Evolutionary conservation across 2,797 vertebrate species (phyloP).

Genomic region (Eurystomus glaucurus): DNA sequence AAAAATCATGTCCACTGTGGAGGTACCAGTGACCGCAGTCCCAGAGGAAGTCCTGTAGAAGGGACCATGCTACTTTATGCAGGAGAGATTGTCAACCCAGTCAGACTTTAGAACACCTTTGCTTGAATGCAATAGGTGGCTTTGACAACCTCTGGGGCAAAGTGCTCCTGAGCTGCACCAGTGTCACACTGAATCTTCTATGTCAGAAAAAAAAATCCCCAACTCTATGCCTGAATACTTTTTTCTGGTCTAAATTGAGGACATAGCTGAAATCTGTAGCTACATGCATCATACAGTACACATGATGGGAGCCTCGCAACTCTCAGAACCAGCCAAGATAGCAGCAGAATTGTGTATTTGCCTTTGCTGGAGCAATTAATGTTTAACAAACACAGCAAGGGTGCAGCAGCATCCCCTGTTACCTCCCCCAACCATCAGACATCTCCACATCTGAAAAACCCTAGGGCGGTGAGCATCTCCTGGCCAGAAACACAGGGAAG

Average conservation of each 20-base stretch:
- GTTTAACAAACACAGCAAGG: neutral
- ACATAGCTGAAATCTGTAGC: neutral
- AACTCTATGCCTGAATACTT: neutral
- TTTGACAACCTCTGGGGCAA: neutral
- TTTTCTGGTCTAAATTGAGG: neutral
- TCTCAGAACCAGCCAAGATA: neutral
- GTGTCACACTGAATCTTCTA: neutral
- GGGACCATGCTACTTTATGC: neutral
- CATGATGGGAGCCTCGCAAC: neutral
- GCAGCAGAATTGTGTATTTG: neutral
- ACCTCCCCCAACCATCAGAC: neutral
- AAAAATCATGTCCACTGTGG: accelerated
- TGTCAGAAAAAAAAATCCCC: neutral
- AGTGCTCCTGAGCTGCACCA: neutral
- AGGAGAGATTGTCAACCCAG: neutral
- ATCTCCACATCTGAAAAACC: neutral
- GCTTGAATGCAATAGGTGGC: neutral
- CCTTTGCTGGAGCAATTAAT: neutral
- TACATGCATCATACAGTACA: neutral
- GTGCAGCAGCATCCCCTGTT: accelerated
- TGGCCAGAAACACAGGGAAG: neutral
- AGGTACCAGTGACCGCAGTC: neutral
- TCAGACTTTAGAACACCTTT: neutral
- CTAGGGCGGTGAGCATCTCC: neutral
- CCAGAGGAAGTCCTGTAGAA: accelerated